phyloP scores from a whole-genome alignment of 2,888 invertebrate species.

The Athrips mouffetella region DNA sequence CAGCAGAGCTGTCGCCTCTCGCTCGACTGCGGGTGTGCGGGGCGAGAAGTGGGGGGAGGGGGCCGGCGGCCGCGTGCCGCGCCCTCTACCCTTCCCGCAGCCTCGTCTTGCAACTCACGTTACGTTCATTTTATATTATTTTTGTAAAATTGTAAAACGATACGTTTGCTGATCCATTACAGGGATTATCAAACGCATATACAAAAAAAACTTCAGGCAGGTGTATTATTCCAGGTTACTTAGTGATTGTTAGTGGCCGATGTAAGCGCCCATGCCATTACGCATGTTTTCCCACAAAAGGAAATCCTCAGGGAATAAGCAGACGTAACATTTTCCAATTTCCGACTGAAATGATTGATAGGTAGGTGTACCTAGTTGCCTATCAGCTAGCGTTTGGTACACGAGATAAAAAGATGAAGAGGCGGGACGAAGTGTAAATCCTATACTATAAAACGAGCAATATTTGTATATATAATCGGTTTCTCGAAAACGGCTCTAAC shows the following conservation, averaged over 20 bases:
- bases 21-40: slow-evolving; percentile 58
- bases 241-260: slow-evolving; percentile 6
- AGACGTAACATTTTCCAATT: slow-evolving; percentile 4
- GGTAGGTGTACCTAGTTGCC: too few species aligned
- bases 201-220: slow-evolving; percentile 19
- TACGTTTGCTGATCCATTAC: slow-evolving; percentile 32
- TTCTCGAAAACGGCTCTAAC: too few species aligned
- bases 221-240: slow-evolving; percentile 21
- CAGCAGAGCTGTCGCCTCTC: slow-evolving; percentile 74
- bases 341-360: too few species aligned
- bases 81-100: slow-evolving; percentile 63
- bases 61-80: slow-evolving; percentile 35
- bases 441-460: too few species aligned
- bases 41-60: slow-evolving; percentile 40
- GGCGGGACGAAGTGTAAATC: too few species aligned
- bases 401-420: too few species aligned
- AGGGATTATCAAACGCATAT: slow-evolving; percentile 29
- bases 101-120: slow-evolving; percentile 62
- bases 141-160: slow-evolving; percentile 41
- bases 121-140: slow-evolving; percentile 65
- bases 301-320: slow-evolving; percentile 14
- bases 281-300: slow-evolving; percentile 11
- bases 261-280: not conserved
- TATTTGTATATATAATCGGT: too few species aligned
- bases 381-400: too few species aligned